A percentile compares a stretch with the other conserved stretches of the same genome.
These are phyloP conservation scores for Pelosia muscerda DNA, from an alignment of 2,888 invertebrate genomes.

Conservation along the genomic window DNA sequence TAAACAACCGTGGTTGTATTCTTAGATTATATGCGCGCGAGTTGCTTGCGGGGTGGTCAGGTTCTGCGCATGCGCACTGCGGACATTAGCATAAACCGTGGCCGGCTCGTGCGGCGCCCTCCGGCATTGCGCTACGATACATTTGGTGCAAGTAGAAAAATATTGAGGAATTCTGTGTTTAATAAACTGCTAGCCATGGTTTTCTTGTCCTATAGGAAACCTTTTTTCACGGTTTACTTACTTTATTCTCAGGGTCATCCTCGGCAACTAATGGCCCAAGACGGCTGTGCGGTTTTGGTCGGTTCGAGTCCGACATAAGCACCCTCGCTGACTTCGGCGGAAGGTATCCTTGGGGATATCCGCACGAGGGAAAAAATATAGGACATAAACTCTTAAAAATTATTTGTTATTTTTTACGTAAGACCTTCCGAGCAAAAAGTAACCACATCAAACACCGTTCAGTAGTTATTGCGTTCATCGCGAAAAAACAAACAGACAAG, in stretches of 20 bases:
- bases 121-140: constrained; percentile 38
- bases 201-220: background rate
- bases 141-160: constrained; percentile 52
- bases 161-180: constrained; percentile 26
- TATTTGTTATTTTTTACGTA: background rate
- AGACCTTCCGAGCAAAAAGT: no score
- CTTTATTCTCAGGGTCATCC: background rate
- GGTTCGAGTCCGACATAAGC: no score
- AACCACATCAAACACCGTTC: no score
- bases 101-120: constrained; percentile 60
- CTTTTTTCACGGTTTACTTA: background rate
- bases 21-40: constrained; percentile 40
- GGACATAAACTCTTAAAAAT: background rate
- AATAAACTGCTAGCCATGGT: background rate
- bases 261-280: no score
- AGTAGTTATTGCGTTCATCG: no score
- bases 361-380: background rate
- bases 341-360: no score
- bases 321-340: no score
- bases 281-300: no score
- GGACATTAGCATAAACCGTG: constrained; percentile 80
- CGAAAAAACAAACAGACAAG: no score
- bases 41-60: constrained; percentile 71
- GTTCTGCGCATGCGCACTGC: constrained; percentile 47
- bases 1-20: constrained; percentile 23